Evolutionary conservation across 2,113 vertebrate species (phyloP).

Genomic region (Cryptomyrus ogoouensis): DNA sequence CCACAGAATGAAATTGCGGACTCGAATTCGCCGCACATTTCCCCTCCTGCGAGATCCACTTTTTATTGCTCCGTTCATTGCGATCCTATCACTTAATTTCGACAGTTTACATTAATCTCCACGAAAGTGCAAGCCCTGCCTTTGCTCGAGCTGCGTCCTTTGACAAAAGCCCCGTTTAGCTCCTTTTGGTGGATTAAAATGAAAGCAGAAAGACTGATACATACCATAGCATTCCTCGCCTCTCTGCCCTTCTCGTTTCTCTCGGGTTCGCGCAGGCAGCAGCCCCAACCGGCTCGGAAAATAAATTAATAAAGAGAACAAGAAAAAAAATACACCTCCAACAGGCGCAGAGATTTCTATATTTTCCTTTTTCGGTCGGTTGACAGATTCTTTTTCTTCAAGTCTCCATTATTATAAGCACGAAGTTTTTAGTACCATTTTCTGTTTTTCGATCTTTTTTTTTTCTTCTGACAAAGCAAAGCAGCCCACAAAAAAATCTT

Average conservation of each 20-base stretch:
- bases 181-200: neutral
- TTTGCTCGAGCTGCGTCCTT: neutral
- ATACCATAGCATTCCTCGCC: constrained; percentile 60
- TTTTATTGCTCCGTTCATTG: constrained; percentile 36
- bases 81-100: constrained; percentile 31
- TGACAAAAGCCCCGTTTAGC: neutral
- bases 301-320: constrained; percentile 37
- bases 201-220: constrained; percentile 44
- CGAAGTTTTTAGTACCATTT: constrained; percentile 54
- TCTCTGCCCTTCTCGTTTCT: constrained; percentile 35
- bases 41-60: constrained; percentile 36
- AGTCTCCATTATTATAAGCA: constrained; percentile 33
- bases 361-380: constrained; percentile 30
- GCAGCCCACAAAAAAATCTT: constrained; percentile 36
- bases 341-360: constrained; percentile 39
- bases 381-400: constrained; percentile 32
- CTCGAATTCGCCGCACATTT: constrained; percentile 40
- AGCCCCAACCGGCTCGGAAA: constrained; percentile 40
- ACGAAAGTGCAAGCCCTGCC: neutral
- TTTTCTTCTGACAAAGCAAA: constrained; percentile 33
- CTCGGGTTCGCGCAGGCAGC: constrained; percentile 33
- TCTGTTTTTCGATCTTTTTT: constrained; percentile 16
- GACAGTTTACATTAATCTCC: constrained; percentile 1
- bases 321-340: constrained; percentile 36
- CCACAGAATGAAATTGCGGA: constrained; percentile 17